phyloP scores from a whole-genome alignment of 2,797 vertebrate genomes.

The Cygnus olor region DNA sequence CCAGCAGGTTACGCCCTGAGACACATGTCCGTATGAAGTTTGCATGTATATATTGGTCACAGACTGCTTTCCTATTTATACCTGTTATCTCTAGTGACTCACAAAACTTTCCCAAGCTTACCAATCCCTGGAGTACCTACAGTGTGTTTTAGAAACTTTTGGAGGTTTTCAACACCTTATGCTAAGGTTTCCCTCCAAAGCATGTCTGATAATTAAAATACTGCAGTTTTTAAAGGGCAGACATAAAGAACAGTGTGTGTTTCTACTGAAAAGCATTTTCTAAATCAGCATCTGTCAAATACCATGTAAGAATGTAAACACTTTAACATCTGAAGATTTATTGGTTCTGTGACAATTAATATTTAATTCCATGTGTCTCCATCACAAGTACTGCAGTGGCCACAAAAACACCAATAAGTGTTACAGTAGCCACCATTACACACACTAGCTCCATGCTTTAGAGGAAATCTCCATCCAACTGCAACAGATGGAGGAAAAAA shows the following conservation, averaged over 20 bases:
- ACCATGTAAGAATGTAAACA: neutral
- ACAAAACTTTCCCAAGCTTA: neutral
- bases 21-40: neutral
- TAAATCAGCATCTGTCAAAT: neutral
- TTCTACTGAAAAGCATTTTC: neutral
- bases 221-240: neutral
- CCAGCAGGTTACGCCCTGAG: neutral
- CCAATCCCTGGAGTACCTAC: neutral
- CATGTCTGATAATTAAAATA: neutral
- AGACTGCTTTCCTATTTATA: neutral
- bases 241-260: neutral
- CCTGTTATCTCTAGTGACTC: neutral
- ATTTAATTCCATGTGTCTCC: neutral
- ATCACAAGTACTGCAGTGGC: neutral
- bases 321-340: neutral
- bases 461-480: neutral
- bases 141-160: neutral
- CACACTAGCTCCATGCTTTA: neutral
- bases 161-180: neutral
- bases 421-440: neutral
- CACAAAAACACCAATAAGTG: neutral
- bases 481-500: neutral
- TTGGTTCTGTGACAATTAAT: neutral
- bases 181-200: constrained; percentile 12
- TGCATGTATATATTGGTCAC: neutral